Percentiles rank a stretch among this genome's conserved stretches.
Evolutionary conservation across 2,113 vertebrate genomes (phyloP).

Genomic region (Corythaeola cristata): DNA sequence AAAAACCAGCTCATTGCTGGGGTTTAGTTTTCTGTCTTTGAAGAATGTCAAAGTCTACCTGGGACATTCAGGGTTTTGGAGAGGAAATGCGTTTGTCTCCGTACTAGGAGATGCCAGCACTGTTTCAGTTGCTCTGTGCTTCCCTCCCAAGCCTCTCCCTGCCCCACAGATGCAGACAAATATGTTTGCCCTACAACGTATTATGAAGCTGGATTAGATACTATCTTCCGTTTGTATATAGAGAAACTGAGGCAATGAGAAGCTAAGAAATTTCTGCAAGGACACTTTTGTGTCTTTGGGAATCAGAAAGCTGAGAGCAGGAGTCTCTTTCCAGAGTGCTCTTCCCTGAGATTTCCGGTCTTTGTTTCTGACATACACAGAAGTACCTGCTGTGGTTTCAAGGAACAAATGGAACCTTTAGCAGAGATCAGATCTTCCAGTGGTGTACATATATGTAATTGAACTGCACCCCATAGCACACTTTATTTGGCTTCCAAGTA

Average conservation of each 20-base stretch:
- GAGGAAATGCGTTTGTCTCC: neutral
- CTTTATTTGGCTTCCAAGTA: neutral
- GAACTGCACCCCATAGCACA: neutral
- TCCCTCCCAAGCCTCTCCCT: neutral
- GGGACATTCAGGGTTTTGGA: neutral
- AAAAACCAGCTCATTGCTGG: neutral
- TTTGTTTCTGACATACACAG: neutral
- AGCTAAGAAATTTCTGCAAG: neutral
- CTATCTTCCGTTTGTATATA: neutral
- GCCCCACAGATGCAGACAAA: neutral
- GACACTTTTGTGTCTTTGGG: neutral
- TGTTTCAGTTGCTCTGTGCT: neutral
- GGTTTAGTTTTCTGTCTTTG: neutral
- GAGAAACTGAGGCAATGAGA: neutral
- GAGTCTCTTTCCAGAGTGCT: neutral
- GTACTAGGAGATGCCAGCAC: neutral
- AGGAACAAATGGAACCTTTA: neutral
- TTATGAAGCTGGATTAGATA: neutral
- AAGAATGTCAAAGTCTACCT: neutral
- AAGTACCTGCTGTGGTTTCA: neutral
- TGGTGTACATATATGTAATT: neutral
- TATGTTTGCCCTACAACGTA: neutral
- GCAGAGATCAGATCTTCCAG: neutral
- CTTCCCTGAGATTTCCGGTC: neutral
- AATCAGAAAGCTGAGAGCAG: neutral